Evolutionary conservation across 2,888 invertebrate species (phyloP), one percentile per base, ranked within the genome.

Genomic region (Oscheius sp.): DNA sequence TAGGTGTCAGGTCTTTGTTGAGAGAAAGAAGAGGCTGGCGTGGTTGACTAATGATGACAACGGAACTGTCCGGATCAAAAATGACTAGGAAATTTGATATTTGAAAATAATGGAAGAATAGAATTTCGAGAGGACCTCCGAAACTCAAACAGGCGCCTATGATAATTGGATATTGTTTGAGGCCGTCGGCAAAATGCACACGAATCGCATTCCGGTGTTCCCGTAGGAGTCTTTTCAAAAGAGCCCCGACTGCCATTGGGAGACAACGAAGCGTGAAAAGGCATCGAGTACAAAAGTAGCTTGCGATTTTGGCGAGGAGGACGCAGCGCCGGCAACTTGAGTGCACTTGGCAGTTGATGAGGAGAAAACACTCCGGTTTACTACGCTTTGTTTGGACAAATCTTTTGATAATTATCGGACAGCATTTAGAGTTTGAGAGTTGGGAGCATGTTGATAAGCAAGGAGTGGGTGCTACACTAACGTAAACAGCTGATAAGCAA

Each of bases 121-220:
- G 61, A 42, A 61, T 42, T 45, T 61, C 45, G 27, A 20, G 25
- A 23, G 20, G 45, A 25, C 25, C 20, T 42, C 20, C 39, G 53
- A 31, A 15, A 15, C 31, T 31, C 31, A 33, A 33, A 55, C 17
- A 29, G 37, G 33, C 42, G 15, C 61, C 61, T 42, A 61, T 55
- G 61, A 64, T 48, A 64, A 64, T 64, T 64, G 64, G 64, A 64
- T 64, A 64, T 46, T 64, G 64, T 64, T 64, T 64, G 64, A 48
- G 64, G 33, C 27, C 34, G 64, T 12, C 20, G 50, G 50, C 50
- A 55, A 31, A 55, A 55, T 5, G 34, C 50, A 55, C 55, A 55
- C 55, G 55, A 55, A 55, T 55, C 55, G 55, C 55, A 55, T 55
- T 55, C 55, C 55, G 34, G 33, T 20, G 55, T 55, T 55, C 55